Evolutionary conservation across 2,888 invertebrate genomes (phyloP), one percentile per base, ranked within the genome.

Genomic region (Dynastes tityus): DNA sequence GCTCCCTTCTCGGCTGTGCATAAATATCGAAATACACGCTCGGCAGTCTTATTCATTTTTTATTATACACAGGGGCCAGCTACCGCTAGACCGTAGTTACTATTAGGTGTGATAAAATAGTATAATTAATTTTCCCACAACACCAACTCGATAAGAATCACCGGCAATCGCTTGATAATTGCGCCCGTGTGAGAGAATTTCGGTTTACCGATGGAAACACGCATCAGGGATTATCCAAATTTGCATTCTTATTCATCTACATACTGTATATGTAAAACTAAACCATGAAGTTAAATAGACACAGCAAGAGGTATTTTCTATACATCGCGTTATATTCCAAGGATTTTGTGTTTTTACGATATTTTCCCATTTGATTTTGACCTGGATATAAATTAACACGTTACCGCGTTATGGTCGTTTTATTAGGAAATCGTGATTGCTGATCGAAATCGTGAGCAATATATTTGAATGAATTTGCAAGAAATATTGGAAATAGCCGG

Each of bases 61-160:
- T 32, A 63, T 45, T 63, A 64, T 22, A 37, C 64, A 63, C n/a
- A 61, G 61, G 13, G 63, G 55, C 40, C 9, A 64, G 45, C 13
- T 68, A 49, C 49, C 68, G 29, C 13, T 68, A 68, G 27, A 9
- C 49, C 51, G 1, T 22, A 16, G 16, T 49, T 29, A 58, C 32
- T 71, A 37, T 37, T 37, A 71, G 71, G 27, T 32, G 65, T 53
- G 76, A 76, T 65, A 53, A 76, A 76, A 40, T 65, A 55, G 51
- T 45, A 76, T 65, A 76, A 76, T 76, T 76, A 76, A 76, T 53
- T 76, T 76, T 76, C 76, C 64, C 76, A 76, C 65, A 76, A 65
- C 65, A 27, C 65, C n/a, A 49, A 58, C 6, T 22, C 51, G 75
- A 75, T 75, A 63, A 49, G 49, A 45, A 75, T 75, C 76, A 45